Percentiles rank a stretch among this genome's conserved stretches.
Evolutionary conservation across 2,888 invertebrate genomes (phyloP).

Genomic region (Hemistola chrysoprasaria): DNA sequence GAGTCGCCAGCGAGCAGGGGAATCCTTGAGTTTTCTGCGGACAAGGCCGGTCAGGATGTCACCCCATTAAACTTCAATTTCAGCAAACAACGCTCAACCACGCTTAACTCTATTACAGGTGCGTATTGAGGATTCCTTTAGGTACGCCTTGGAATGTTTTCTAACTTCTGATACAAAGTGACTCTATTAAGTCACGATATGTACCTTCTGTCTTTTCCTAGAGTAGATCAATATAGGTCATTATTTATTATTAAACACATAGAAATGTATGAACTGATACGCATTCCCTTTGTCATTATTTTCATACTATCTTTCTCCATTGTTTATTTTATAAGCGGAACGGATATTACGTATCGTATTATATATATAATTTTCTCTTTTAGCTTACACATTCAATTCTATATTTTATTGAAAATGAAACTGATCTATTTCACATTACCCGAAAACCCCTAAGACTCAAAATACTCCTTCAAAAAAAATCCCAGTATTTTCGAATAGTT

Average conservation of each 20-base stretch:
- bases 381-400: not conserved
- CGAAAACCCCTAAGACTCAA: too few relatives aligned
- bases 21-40: conserved; percentile 92
- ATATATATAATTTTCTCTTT: not conserved
- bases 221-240: conserved; percentile 49
- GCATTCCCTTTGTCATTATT: conserved; percentile 55
- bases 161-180: conserved; percentile 33
- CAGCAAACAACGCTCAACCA: conserved; percentile 86
- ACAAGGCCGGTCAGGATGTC: conserved; percentile 93
- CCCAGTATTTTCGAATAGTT: too few relatives aligned
- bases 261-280: conserved; percentile 57
- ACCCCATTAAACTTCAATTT: conserved; percentile 93
- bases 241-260: conserved; percentile 46
- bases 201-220: conserved; percentile 46
- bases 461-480: too few relatives aligned
- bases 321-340: conserved; percentile 11
- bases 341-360: not conserved
- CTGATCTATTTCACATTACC: too few relatives aligned
- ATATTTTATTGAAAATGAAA: not conserved
- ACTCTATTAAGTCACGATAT: conserved; percentile 42
- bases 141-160: conserved; percentile 37
- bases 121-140: conserved; percentile 22
- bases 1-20: conserved; percentile 84
- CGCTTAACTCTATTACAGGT: conserved; percentile 90
- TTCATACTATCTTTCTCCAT: conserved; percentile 27